These are phyloP conservation scores for Sepioteuthis lessoniana DNA, from an alignment of 2,888 invertebrate genomes.

Conservation along the genomic window DNA sequence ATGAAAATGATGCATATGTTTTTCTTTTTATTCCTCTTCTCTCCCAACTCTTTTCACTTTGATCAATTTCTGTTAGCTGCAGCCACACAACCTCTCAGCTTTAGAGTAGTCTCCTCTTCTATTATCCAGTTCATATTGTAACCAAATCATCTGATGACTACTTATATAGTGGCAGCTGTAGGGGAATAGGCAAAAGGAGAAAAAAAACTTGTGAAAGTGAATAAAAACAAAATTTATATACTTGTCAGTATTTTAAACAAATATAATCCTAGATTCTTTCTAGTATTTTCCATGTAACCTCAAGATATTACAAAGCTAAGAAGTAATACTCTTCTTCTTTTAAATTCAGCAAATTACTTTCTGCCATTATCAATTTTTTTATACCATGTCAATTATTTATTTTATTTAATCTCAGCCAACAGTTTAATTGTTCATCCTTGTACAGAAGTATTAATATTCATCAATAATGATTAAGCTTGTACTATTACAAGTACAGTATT, in stretches of 20 bases:
- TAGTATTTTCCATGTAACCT: background rate
- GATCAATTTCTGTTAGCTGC: background rate
- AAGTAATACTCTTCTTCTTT: background rate
- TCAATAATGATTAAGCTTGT: background rate
- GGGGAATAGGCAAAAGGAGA: background rate
- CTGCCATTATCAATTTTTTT: background rate
- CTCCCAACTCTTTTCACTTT: background rate
- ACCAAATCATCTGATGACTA: background rate
- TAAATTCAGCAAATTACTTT: background rate
- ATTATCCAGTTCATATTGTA: background rate
- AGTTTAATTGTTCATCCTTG: background rate
- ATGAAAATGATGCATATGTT: constrained; percentile 16
- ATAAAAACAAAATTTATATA: too few relatives aligned
- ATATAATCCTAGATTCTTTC: background rate
- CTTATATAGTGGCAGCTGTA: background rate
- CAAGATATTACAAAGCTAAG: background rate
- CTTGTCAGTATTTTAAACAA: too few relatives aligned
- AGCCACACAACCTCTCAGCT: background rate
- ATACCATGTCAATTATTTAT: background rate
- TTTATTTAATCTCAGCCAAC: constrained; percentile 1
- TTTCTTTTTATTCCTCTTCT: background rate
- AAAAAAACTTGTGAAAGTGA: too few relatives aligned
- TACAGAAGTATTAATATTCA: background rate
- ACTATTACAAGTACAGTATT: background rate
- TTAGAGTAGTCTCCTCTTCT: background rate